phyloP scores from a whole-genome alignment of 64 coral and sea anemone species.

The Trachythela sp. region DNA sequence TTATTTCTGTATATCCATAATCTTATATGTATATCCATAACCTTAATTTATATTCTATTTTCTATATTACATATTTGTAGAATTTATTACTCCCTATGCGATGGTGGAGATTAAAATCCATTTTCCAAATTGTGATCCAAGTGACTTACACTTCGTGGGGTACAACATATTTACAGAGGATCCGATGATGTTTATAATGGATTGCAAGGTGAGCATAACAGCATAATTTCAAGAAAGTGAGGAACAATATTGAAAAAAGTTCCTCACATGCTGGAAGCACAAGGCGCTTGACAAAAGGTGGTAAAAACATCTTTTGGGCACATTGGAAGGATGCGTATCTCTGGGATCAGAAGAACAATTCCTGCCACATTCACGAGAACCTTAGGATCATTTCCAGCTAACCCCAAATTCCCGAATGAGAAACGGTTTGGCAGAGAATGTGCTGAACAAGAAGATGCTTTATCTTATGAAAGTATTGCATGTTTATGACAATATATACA shows the following conservation, averaged over 20 bases:
- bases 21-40: too few relatives aligned
- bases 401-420: background rate
- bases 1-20: too few relatives aligned
- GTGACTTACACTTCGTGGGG: background rate
- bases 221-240: background rate
- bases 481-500: too few relatives aligned
- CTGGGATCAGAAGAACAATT: slow-evolving; percentile 7
- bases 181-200: background rate
- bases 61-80: background rate
- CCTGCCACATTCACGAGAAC: background rate
- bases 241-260: slow-evolving; percentile 31
- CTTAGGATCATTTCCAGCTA: background rate
- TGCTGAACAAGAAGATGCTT: slow-evolving; percentile 10
- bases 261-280: background rate
- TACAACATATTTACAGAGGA: background rate
- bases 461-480: slow-evolving; percentile 2
- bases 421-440: background rate
- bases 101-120: slow-evolving; percentile 31
- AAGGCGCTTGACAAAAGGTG: background rate
- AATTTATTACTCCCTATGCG: slow-evolving; percentile 17
- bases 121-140: background rate
- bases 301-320: slow-evolving; percentile 24
- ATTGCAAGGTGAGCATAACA: background rate
- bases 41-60: background rate
- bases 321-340: background rate